phyloP scores from a whole-genome alignment of 1,140 invertebrate genomes.

The Caenorhabditis remanei region DNA sequence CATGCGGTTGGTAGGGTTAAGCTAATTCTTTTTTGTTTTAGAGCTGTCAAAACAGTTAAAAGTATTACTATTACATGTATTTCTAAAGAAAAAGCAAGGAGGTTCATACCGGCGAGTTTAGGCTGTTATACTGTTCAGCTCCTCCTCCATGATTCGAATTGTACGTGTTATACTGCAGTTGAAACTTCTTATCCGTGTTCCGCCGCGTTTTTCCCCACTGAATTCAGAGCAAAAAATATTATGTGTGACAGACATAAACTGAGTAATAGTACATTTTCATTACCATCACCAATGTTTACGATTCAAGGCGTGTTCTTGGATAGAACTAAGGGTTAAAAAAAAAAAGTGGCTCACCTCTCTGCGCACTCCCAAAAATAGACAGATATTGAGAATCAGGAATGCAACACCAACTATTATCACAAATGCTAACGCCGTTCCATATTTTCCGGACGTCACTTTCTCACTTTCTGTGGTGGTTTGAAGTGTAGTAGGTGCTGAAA shows the following conservation, averaged over 20 bases:
- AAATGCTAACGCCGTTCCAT: constrained; percentile 83
- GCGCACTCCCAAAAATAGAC: constrained; percentile 85
- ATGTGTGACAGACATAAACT: constrained; percentile 17
- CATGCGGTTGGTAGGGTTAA: neutral
- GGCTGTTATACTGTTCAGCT: constrained; percentile 68
- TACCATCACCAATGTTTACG: neutral
- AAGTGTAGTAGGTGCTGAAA: constrained; percentile 29
- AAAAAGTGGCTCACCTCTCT: neutral
- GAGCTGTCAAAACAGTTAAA: neutral
- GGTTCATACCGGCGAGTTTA: constrained; percentile 66
- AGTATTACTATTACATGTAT: neutral
- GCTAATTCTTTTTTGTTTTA: neutral
- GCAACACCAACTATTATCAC: constrained; percentile 94
- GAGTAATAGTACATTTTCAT: neutral
- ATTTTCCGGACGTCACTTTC: constrained; percentile 86
- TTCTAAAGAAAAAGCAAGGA: neutral
- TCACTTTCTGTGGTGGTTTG: constrained; percentile 45
- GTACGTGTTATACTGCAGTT: constrained; percentile 75
- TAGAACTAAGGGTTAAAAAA: neutral
- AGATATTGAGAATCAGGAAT: constrained; percentile 88
- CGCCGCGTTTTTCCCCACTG: constrained; percentile 66
- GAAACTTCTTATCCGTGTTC: constrained; percentile 69
- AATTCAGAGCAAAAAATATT: constrained; percentile 52
- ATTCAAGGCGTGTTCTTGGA: neutral
- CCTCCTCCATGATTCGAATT: constrained; percentile 66